phyloP scores from a whole-genome alignment of 2,113 vertebrate genomes.

The Butorides virescens region DNA sequence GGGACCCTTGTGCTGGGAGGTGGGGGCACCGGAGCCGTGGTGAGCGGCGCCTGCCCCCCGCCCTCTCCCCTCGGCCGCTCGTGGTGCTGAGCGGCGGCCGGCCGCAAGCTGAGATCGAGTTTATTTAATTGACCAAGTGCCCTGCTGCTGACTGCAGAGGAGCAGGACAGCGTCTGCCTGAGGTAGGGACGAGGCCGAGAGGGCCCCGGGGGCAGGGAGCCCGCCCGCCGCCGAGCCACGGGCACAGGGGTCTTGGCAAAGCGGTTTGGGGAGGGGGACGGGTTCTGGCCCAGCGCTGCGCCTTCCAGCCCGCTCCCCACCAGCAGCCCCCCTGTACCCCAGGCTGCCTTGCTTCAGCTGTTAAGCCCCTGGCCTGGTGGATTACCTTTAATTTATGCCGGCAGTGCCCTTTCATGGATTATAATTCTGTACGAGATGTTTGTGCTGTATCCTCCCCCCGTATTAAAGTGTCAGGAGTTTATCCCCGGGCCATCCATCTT shows the following conservation, averaged over 20 bases:
- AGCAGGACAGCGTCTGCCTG: neutral
- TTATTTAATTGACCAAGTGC: neutral
- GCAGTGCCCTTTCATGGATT: conserved; percentile 51
- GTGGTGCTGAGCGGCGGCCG: accelerated
- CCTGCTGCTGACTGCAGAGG: neutral
- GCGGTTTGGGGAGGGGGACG: neutral
- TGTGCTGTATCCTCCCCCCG: conserved; percentile 36
- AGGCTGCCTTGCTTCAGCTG: neutral
- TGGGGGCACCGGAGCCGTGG: accelerated
- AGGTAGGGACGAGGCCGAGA: too few species aligned
- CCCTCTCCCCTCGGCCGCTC: neutral
- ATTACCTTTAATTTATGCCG: conserved; percentile 17
- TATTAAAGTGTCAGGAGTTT: conserved; percentile 60
- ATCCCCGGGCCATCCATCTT: conserved; percentile 68
- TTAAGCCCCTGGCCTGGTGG: neutral
- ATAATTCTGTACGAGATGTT: conserved; percentile 37
- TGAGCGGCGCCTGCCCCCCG: neutral
- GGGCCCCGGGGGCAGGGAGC: neutral
- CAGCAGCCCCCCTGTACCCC: neutral
- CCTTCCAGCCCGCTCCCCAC: neutral
- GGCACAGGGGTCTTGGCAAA: neutral
- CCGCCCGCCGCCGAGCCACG: accelerated
- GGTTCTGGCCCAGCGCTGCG: neutral
- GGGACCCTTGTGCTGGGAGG: neutral
- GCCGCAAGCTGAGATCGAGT: accelerated